phyloP scores from a whole-genome alignment of 2,797 vertebrate species.

The Alcedo atthis region DNA sequence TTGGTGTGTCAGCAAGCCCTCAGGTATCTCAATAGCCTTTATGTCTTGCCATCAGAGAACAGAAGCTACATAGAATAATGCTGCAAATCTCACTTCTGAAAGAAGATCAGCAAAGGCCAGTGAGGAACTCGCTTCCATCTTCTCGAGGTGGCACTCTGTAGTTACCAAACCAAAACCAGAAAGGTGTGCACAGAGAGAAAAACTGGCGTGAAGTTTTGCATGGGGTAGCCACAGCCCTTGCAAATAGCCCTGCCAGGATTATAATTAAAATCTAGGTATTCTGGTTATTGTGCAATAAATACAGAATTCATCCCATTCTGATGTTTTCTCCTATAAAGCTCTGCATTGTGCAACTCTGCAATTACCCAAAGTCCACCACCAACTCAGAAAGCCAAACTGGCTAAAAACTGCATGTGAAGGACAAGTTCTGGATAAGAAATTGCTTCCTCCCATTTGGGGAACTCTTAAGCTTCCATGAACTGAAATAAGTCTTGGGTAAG shows the following conservation, averaged over 20 bases:
- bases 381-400: background rate
- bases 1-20: background rate
- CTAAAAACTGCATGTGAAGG: background rate
- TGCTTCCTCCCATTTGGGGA: background rate
- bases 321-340: background rate
- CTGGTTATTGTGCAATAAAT: background rate
- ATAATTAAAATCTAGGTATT: background rate
- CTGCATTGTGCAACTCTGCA: background rate
- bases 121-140: background rate
- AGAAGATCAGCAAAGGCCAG: background rate
- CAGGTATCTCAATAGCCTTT: background rate
- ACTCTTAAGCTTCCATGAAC: background rate
- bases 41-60: background rate
- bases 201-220: background rate
- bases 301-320: background rate
- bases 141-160: background rate
- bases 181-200: background rate
- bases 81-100: background rate
- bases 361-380: background rate
- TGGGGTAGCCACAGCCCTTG: background rate
- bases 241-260: background rate
- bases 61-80: background rate
- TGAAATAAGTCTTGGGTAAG: background rate
- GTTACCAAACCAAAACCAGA: background rate
- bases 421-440: background rate